A percentile compares a stretch with the other conserved stretches of the same genome.
phyloP scores from a whole-genome alignment of 2,888 invertebrate genomes.

The Sinhomidia bicolor region DNA sequence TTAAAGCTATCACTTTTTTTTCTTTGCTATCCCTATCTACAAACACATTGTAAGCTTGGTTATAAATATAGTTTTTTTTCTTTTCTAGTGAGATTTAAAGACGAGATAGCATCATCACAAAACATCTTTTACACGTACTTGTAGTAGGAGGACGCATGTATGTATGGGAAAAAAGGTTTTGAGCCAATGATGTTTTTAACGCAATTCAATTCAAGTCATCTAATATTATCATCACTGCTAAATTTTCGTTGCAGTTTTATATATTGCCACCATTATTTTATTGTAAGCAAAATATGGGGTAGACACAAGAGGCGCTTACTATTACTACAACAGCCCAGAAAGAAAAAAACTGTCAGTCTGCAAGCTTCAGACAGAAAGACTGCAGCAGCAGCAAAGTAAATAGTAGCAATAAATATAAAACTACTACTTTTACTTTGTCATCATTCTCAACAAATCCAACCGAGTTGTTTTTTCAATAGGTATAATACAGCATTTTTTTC shows the following conservation, averaged over 20 bases:
- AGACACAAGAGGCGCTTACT: no score
- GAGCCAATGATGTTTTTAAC: constrained; percentile 62
- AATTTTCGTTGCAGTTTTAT: background rate
- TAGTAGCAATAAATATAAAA: no score
- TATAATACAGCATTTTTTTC: no score
- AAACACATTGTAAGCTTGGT: background rate
- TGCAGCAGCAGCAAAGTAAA: no score
- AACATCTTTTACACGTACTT: constrained; percentile 48
- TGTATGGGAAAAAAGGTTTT: constrained; percentile 49
- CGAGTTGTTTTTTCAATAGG: no score
- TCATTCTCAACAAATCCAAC: no score
- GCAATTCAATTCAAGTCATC: constrained; percentile 46
- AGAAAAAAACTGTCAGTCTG: no score
- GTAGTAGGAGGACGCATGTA: constrained; percentile 21
- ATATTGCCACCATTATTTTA: constrained; percentile 20
- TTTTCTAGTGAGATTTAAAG: constrained; percentile 13
- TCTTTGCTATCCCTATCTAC: background rate
- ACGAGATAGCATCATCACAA: constrained; percentile 60
- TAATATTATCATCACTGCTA: constrained; percentile 16
- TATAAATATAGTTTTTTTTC: constrained; percentile 9
- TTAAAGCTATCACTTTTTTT: constrained; percentile 38
- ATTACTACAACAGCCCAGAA: no score
- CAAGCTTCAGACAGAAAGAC: no score
- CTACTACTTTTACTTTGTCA: no score
- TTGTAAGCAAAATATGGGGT: no score